Conservation (phyloP, 2,797 vertebrate genomes). For the Emys orbicularis region DNA sequence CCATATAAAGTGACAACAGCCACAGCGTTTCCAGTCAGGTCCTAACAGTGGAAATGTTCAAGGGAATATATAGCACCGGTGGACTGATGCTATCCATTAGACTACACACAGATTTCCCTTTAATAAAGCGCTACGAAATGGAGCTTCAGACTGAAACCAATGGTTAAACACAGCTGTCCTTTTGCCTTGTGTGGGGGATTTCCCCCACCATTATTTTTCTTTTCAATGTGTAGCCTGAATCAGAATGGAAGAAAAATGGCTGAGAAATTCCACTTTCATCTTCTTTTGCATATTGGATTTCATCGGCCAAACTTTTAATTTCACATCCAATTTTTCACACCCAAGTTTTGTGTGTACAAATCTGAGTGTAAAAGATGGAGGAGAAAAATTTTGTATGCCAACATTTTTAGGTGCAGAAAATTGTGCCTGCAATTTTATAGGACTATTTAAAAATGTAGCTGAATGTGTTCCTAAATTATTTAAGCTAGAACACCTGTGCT, state of each 20-base stretch:
- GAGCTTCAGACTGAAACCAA: constrained; percentile 24
- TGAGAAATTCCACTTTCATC: not conserved
- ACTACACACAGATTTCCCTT: constrained; percentile 62
- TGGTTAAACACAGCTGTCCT: constrained; percentile 48
- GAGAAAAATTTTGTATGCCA: constrained; percentile 19
- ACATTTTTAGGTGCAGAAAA: not conserved
- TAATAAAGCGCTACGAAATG: constrained; percentile 50
- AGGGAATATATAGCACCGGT: constrained; percentile 35
- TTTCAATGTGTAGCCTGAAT: not conserved
- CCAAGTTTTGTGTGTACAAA: constrained; percentile 4
- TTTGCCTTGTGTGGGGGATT: not conserved
- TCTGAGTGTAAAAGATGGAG: constrained; percentile 3
- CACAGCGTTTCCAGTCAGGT: constrained; percentile 14
- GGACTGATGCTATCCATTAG: constrained; percentile 60
- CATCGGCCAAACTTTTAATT: not conserved
- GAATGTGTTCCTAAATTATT: constrained; percentile 45
- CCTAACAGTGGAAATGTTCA: constrained; percentile 49
- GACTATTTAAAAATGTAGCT: constrained; percentile 21
- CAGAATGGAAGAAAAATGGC: constrained; percentile 21
- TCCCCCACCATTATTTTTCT: not conserved
- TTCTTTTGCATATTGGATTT: constrained; percentile 2
- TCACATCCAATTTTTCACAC: constrained; percentile 16
- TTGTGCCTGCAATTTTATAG: constrained; percentile 43
- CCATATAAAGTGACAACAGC: constrained; percentile 16
- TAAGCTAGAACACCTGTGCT: constrained; percentile 50